These are phyloP conservation scores for Formica aserva DNA, from an alignment of 2,888 invertebrate genomes.

Conservation along the genomic window DNA sequence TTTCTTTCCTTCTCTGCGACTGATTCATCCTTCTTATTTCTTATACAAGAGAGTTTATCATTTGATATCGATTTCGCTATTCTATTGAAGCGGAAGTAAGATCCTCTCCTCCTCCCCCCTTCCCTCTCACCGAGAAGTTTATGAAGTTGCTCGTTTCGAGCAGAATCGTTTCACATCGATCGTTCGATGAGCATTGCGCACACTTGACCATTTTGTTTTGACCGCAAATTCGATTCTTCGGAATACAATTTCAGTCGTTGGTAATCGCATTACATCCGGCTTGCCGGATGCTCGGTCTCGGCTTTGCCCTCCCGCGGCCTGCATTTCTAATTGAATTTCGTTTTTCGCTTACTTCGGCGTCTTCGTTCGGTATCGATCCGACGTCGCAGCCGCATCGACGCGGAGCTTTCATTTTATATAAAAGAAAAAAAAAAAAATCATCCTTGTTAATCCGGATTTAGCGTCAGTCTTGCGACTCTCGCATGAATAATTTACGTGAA, in stretches of 20 bases:
- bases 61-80: conserved; percentile 54
- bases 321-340: conserved; percentile 79
- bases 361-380: conserved; percentile 57
- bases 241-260: conserved; percentile 81
- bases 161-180: conserved; percentile 49
- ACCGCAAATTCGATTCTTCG: conserved; percentile 81
- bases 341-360: conserved; percentile 64
- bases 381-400: conserved; percentile 32
- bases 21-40: conserved; percentile 40
- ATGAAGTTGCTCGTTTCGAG: conserved; percentile 50
- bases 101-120: too few relatives aligned
- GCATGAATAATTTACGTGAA: conserved; percentile 40
- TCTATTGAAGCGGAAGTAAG: conserved; percentile 45
- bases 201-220: conserved; percentile 76
- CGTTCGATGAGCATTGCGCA: conserved; percentile 32
- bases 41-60: conserved; percentile 28
- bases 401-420: neutral
- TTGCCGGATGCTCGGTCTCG: conserved; percentile 73
- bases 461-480: conserved; percentile 22
- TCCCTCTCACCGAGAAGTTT: conserved; percentile 38
- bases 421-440: neutral
- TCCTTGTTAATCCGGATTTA: conserved; percentile 28
- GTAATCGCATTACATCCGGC: conserved; percentile 81
- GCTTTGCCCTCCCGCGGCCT: conserved; percentile 60
- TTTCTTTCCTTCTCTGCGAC: conserved; percentile 4